Conservation (phyloP, 1,140 invertebrate genomes). For the Apocrypta bakeri region DNA sequence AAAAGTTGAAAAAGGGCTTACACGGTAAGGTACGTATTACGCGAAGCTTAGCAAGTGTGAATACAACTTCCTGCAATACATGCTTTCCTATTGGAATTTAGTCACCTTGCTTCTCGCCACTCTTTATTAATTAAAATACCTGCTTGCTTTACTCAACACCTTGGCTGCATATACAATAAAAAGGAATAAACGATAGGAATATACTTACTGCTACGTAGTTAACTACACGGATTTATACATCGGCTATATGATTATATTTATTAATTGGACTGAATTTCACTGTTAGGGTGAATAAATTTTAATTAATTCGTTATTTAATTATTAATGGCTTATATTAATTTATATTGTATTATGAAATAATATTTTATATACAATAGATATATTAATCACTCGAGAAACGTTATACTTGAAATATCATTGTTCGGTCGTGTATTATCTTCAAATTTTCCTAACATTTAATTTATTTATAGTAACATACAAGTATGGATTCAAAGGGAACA, state of each 20-base stretch:
- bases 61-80: constrained; percentile 17
- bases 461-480: not conserved
- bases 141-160: not conserved
- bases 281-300: no score
- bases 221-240: no score
- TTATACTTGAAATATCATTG: no score
- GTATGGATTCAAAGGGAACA: not conserved
- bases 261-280: no score
- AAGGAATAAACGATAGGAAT: not conserved
- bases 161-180: not conserved
- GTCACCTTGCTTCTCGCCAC: constrained; percentile 41
- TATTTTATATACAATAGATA: no score
- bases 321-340: no score
- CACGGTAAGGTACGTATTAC: not conserved
- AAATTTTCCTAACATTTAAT: not conserved
- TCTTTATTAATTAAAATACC: constrained; percentile 31
- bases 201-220: no score
- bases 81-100: constrained; percentile 47
- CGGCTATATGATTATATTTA: no score
- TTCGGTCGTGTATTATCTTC: no score
- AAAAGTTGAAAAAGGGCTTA: not conserved
- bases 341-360: no score
- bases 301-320: no score
- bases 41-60: constrained; percentile 20
- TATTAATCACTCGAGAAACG: no score